Conservation (phyloP, 2,888 invertebrate genomes). For the Caenorhabditis macrosperma region DNA sequence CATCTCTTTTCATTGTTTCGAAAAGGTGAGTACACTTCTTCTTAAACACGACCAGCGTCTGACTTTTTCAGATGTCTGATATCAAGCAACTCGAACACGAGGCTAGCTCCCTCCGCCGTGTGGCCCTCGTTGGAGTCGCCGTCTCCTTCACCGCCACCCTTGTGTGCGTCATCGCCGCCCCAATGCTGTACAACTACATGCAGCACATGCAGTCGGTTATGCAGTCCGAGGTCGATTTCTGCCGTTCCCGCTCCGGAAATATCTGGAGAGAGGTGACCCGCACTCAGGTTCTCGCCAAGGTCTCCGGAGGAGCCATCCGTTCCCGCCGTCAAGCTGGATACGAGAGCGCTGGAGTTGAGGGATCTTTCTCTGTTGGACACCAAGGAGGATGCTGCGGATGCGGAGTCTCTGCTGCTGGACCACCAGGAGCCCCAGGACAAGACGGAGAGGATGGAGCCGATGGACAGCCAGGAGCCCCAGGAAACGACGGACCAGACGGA, state of each 20-base stretch:
- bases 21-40: conserved; percentile 13
- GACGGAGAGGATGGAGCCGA: conserved; percentile 69
- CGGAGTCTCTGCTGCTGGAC: conserved; percentile 67
- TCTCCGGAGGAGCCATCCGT: conserved; percentile 67
- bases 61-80: conserved; percentile 46
- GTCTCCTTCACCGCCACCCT: conserved; percentile 68
- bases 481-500: conserved; percentile 74
- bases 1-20: conserved; percentile 48
- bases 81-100: conserved; percentile 64
- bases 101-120: conserved; percentile 63
- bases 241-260: conserved; percentile 73
- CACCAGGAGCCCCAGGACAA: conserved; percentile 67
- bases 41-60: conserved; percentile 9
- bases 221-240: conserved; percentile 71
- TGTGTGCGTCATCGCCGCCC: conserved; percentile 67
- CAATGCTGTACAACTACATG: conserved; percentile 74
- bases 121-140: conserved; percentile 58
- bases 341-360: conserved; percentile 60
- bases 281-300: conserved; percentile 71
- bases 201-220: conserved; percentile 72
- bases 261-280: conserved; percentile 75
- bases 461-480: conserved; percentile 70
- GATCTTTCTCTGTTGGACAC: conserved; percentile 32
- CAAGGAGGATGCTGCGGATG: conserved; percentile 71
- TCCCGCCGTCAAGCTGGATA: conserved; percentile 70